Percentiles rank a stretch among this genome's conserved stretches.
Conservation (phyloP, 2,113 vertebrate genomes). For the Lagopus muta region DNA sequence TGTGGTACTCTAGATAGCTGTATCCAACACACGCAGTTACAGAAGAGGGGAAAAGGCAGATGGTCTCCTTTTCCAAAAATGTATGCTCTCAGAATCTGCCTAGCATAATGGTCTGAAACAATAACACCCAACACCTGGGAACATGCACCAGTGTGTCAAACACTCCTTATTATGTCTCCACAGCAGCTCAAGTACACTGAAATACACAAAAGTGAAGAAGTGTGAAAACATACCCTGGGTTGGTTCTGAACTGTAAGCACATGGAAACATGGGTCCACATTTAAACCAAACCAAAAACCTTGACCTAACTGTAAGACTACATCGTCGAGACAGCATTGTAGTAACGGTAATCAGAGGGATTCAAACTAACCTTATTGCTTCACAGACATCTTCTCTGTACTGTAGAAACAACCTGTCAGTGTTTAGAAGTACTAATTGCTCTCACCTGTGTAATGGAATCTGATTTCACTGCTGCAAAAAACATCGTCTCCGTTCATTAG, state of each 20-base stretch:
- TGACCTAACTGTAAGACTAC: not conserved
- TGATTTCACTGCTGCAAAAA: not conserved
- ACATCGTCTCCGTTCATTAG: slow-evolving; percentile 2
- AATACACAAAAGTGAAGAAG: not conserved
- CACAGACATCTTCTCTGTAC: not conserved
- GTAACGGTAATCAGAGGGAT: not conserved
- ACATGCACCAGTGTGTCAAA: not conserved
- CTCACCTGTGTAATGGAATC: not conserved
- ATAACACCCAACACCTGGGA: not conserved
- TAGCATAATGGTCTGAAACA: not conserved
- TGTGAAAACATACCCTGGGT: not conserved
- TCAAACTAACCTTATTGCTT: not conserved
- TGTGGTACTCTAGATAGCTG: not conserved
- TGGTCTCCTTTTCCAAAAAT: not conserved
- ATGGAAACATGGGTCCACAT: not conserved
- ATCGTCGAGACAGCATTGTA: not conserved
- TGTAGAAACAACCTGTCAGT: not conserved
- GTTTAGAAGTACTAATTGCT: not conserved
- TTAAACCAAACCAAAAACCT: not conserved
- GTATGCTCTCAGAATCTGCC: not conserved
- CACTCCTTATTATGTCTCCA: not conserved
- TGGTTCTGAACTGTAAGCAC: not conserved
- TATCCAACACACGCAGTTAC: not conserved
- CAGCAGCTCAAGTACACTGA: not conserved
- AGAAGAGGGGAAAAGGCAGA: not conserved